These are phyloP conservation scores for Cataglyphis albicans DNA, from an alignment of 2,888 invertebrate species.

Conservation along the genomic window DNA sequence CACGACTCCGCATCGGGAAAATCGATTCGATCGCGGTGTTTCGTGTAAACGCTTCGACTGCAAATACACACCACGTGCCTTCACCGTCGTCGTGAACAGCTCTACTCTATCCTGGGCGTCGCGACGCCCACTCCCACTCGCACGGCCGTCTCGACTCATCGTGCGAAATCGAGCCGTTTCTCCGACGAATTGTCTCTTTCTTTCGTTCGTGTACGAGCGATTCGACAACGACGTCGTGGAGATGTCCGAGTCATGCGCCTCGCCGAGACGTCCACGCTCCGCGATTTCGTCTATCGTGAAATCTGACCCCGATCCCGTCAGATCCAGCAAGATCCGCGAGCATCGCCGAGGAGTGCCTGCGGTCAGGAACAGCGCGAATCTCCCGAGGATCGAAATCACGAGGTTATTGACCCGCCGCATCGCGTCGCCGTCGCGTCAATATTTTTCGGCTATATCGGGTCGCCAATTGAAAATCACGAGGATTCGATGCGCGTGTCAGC, in stretches of 20 bases:
- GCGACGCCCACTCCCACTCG: slow-evolving; percentile 31
- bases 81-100: slow-evolving; percentile 53
- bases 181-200: not conserved
- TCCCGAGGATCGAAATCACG: slow-evolving; percentile 4
- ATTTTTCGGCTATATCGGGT: slow-evolving; percentile 14
- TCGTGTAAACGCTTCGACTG: slow-evolving; percentile 57
- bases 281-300: slow-evolving; percentile 50
- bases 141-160: slow-evolving; percentile 38
- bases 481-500: not conserved
- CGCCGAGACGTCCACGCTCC: slow-evolving; percentile 57
- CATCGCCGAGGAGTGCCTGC: slow-evolving; percentile 36
- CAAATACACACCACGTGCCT: slow-evolving; percentile 73
- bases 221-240: slow-evolving; percentile 60
- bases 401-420: slow-evolving; percentile 38
- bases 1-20: slow-evolving; percentile 52
- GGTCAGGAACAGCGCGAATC: slow-evolving; percentile 38
- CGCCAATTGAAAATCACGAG: slow-evolving; percentile 3
- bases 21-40: slow-evolving; percentile 62
- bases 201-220: not conserved
- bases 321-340: slow-evolving; percentile 57
- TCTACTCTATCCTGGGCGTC: slow-evolving; percentile 3
- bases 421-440: slow-evolving; percentile 39
- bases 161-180: slow-evolving; percentile 36
- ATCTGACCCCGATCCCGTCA: slow-evolving; percentile 64
- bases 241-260: slow-evolving; percentile 73